phyloP scores from a whole-genome alignment of 1,140 invertebrate species.

The Copidosoma floridanum region DNA sequence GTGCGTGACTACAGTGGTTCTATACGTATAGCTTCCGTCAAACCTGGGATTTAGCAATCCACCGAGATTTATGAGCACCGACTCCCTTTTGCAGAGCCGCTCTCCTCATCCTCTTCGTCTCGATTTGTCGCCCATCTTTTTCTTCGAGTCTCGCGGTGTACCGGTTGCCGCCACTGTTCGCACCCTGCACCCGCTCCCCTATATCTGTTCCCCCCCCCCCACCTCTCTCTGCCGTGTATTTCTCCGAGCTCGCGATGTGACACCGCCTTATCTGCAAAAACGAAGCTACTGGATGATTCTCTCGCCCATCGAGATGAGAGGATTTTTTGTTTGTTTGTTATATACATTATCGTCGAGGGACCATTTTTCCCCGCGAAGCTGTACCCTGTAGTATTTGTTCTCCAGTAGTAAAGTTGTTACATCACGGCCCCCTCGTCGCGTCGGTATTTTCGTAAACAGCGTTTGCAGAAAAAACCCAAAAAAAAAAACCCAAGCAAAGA shows the following conservation, averaged over 20 bases:
- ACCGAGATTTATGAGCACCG: constrained; percentile 56
- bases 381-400: no score
- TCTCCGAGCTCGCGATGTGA: no score
- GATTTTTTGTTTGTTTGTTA: no score
- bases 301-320: no score
- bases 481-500: no score
- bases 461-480: no score
- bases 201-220: not conserved
- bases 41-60: constrained; percentile 59
- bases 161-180: constrained; percentile 16
- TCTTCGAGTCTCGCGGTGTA: not conserved
- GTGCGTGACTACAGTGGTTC: not conserved
- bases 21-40: constrained; percentile 46
- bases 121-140: no score
- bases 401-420: no score
- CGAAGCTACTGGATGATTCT: constrained; percentile 22
- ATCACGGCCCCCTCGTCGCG: no score
- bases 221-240: constrained; percentile 9
- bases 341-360: no score
- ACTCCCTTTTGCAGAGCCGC: constrained; percentile 38
- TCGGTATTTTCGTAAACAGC: no score
- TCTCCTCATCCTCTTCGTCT: constrained; percentile 33
- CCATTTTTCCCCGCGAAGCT: no score
- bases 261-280: constrained; percentile 27
- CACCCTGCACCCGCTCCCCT: not conserved